Conservation (phyloP, 1,140 invertebrate species). For the Bombus haemorrhoidalis region DNA sequence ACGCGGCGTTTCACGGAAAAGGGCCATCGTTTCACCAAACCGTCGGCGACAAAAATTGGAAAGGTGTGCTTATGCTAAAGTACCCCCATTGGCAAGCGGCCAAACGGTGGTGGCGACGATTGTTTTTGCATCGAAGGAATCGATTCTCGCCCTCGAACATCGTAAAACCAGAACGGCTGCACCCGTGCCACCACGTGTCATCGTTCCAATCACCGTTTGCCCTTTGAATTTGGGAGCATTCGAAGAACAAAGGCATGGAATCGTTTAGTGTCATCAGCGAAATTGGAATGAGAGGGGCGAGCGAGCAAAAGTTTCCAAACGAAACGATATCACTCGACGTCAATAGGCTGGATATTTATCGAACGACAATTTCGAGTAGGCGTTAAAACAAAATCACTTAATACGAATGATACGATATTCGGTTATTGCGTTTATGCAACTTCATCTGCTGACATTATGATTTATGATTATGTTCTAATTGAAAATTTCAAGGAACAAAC, state of each 20-base stretch:
- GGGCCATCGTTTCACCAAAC: neutral
- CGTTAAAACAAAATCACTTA: neutral
- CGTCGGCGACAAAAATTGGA: conserved; percentile 21
- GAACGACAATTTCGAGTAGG: neutral
- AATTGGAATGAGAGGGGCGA: neutral
- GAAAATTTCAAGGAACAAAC: too few species aligned
- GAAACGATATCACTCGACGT: neutral
- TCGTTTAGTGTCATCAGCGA: neutral
- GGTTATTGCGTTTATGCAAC: too few species aligned
- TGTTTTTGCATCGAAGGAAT: conserved; percentile 11
- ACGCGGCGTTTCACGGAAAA: neutral
- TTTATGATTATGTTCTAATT: neutral
- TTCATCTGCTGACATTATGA: too few species aligned
- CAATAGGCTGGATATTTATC: neutral
- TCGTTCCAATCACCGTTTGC: neutral
- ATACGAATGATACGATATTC: neutral
- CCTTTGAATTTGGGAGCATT: neutral
- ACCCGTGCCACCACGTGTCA: neutral
- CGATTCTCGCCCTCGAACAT: neutral
- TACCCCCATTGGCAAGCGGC: neutral
- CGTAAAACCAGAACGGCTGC: neutral
- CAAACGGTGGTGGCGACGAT: conserved; percentile 3
- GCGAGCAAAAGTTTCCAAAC: neutral
- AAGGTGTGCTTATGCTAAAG: conserved; percentile 4
- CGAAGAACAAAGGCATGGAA: neutral